Evolutionary conservation across 2,797 vertebrate genomes (phyloP).

Genomic region (Mycteria americana): DNA sequence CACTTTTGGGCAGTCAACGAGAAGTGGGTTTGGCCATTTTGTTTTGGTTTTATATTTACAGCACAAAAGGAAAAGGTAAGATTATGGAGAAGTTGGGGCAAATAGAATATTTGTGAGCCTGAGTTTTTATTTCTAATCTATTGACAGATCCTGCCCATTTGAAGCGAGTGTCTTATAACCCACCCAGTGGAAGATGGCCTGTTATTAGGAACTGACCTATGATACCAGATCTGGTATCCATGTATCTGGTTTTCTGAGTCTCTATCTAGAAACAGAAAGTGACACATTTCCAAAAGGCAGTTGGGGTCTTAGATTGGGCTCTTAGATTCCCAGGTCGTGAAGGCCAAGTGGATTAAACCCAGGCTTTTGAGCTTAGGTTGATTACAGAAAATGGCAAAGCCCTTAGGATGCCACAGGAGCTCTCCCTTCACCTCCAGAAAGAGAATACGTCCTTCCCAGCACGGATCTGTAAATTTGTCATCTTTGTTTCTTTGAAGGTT

Average conservation of each 20-base stretch:
- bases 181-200: background rate
- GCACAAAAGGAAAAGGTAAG: background rate
- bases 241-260: background rate
- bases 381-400: background rate
- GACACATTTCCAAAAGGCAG: background rate
- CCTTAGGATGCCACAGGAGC: background rate
- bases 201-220: background rate
- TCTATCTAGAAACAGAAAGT: background rate
- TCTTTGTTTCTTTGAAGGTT: background rate
- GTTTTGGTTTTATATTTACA: background rate
- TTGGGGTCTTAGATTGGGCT: background rate
- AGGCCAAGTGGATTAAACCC: background rate
- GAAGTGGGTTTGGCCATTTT: background rate
- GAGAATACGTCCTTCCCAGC: background rate
- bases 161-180: background rate
- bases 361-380: background rate
- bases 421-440: background rate
- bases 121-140: background rate
- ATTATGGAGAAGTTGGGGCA: background rate
- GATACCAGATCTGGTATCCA: background rate
- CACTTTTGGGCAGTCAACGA: background rate
- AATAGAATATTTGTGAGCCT: background rate
- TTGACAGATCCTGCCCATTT: background rate
- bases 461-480: background rate
- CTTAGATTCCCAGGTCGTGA: background rate